Base-by-base conservation (phyloP, 2,113 vertebrate species). In the Corythornis vintsioides region DNA sequence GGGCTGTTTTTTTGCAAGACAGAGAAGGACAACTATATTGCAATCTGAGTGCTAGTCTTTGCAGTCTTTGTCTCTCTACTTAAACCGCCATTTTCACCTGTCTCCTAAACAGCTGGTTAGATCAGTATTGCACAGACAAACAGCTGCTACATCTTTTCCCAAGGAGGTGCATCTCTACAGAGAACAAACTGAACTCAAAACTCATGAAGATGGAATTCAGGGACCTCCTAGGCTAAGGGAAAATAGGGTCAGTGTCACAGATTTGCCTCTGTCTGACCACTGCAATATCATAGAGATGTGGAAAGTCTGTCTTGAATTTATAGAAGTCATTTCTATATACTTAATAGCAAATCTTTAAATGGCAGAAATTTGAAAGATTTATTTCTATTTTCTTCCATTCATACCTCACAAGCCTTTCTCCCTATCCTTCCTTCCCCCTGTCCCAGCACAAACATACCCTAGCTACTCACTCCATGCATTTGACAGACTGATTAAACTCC, bases 401-500 rank as follows among this genome's bases (percentile, higher is more conserved):
- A 33, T 52, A 53, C 25, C 53, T 59, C 79, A 94, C 90, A 95
- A 88, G 42, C 15, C 69, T 86, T 50, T 78, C 28, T 79, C 15
- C 55, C 15, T 10, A 10, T 48, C 31, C 59, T 47, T 91, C n/a
- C 74, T 83, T 66, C 47, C 28, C 24, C 28, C 47, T 53, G 18
- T 66, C 67, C 89, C 75, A 88, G 40, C 57, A 90, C 66, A 78
- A 94, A 90, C 5, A 29, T 45, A 69, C n/a, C 50, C 77, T 64
- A 63, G 69, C 65, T 75, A 55, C 83, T 90, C 74, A 75, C 71
- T 84, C 71, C 63, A 82, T 77, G 21, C 42, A 71, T 89, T 73
- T 89, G 85, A 71, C 47, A 74, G 81, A 71, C 76, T 92, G 92
- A 96, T 93, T 89, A 87, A 95, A 86, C 71, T 86, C 81, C 50